phyloP scores from a whole-genome alignment of 2,888 invertebrate genomes.

The Sarcophaga caerulescens region DNA sequence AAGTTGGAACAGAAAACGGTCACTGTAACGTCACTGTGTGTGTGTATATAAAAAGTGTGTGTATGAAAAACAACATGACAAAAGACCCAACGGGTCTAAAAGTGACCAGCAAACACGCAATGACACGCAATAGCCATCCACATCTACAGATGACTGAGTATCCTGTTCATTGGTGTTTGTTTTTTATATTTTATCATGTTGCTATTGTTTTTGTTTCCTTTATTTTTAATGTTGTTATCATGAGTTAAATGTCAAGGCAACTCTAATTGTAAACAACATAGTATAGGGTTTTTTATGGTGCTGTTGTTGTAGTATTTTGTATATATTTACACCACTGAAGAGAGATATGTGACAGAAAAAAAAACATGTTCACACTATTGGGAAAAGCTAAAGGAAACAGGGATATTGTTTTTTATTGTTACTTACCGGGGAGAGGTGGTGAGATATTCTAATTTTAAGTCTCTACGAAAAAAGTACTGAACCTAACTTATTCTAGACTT shows the following conservation, averaged over 20 bases:
- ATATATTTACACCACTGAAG: too few relatives aligned
- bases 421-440: too few relatives aligned
- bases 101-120: slow-evolving; percentile 57
- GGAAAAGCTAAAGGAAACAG: too few relatives aligned
- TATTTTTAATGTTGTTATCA: slow-evolving; percentile 53
- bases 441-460: too few relatives aligned
- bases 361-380: too few relatives aligned
- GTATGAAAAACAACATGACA: slow-evolving; percentile 55
- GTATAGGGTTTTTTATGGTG: slow-evolving; percentile 29
- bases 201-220: slow-evolving; percentile 27
- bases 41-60: not conserved
- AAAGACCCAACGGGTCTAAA: slow-evolving; percentile 64
- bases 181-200: slow-evolving; percentile 25
- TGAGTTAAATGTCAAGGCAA: slow-evolving; percentile 68
- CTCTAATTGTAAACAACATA: slow-evolving; percentile 72
- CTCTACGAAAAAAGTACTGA: too few relatives aligned
- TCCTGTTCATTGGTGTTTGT: too few relatives aligned
- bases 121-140: slow-evolving; percentile 51
- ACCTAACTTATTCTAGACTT: too few relatives aligned
- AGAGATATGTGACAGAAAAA: too few relatives aligned
- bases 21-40: slow-evolving; percentile 61
- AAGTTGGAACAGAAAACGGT: not conserved
- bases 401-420: too few relatives aligned
- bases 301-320: not conserved
- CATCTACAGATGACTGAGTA: slow-evolving; percentile 45